These are phyloP conservation scores for Ormyrus rosae DNA, from an alignment of 2,888 invertebrate genomes.

Conservation along the genomic window DNA sequence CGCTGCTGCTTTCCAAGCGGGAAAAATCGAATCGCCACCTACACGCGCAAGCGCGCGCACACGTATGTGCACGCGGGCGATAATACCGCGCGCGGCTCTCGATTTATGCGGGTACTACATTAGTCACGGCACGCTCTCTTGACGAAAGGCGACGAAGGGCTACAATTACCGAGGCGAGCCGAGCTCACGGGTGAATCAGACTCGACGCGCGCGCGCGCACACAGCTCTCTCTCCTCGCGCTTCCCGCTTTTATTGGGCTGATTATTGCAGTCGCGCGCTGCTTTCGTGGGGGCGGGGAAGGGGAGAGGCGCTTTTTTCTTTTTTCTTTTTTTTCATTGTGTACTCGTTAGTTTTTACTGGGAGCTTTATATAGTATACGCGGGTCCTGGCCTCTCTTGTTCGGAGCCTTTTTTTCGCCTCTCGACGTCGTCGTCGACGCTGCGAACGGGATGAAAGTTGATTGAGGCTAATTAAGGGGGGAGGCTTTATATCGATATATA, in stretches of 20 bases:
- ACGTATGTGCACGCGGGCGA: background rate
- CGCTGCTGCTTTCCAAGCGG: conserved; percentile 1
- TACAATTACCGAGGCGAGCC: conserved; percentile 39
- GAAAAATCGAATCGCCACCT: conserved; percentile 30
- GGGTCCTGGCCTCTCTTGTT: conserved; percentile 20
- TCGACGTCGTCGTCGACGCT: no score
- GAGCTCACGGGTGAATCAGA: conserved; percentile 34
- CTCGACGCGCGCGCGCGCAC: background rate
- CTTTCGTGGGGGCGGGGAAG: no score
- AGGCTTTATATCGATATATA: background rate
- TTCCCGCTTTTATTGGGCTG: conserved; percentile 39
- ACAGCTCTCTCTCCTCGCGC: background rate
- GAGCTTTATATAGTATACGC: background rate
- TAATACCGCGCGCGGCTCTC: conserved; percentile 31
- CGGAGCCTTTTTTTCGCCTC: no score
- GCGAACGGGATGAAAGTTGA: background rate
- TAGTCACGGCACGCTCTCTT: conserved; percentile 42
- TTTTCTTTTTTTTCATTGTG: conserved; percentile 37
- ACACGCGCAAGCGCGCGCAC: background rate
- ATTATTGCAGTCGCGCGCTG: conserved; percentile 22
- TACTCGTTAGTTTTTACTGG: conserved; percentile 38
- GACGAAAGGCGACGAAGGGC: conserved; percentile 46
- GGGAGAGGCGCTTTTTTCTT: background rate
- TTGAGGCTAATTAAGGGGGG: conserved; percentile 18
- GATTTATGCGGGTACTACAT: conserved; percentile 52